Evolutionary conservation across 1,140 invertebrate species (phyloP).

Genomic region (Drosophila malerkotliana): DNA sequence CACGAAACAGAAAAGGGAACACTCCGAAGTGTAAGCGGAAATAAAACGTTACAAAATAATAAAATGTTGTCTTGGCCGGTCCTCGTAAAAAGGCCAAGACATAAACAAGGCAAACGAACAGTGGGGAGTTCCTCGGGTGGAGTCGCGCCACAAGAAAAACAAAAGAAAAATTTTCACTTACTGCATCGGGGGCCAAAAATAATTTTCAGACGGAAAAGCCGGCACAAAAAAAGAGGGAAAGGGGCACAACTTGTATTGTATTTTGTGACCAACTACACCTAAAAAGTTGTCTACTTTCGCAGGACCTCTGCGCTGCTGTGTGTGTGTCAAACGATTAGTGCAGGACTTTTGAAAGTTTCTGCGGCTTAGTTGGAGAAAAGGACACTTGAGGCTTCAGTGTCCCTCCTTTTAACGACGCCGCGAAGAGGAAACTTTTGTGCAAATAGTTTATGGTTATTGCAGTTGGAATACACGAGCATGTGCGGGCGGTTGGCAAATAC

Average conservation of each 20-base stretch:
- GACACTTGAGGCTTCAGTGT: slow-evolving; percentile 40
- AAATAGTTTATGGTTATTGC: slow-evolving; percentile 80
- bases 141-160: slow-evolving; percentile 28
- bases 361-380: slow-evolving; percentile 53
- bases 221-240: slow-evolving; percentile 8
- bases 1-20: slow-evolving; percentile 13
- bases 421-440: slow-evolving; percentile 68
- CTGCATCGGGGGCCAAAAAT: slow-evolving; percentile 58
- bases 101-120: slow-evolving; percentile 42
- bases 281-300: slow-evolving; percentile 53
- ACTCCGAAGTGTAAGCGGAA: slow-evolving; percentile 64
- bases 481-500: neutral
- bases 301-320: slow-evolving; percentile 8
- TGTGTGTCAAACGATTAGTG: slow-evolving; percentile 66
- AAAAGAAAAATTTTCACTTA: slow-evolving; percentile 30
- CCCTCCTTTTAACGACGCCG: slow-evolving; percentile 61
- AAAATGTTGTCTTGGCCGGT: slow-evolving; percentile 64
- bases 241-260: slow-evolving; percentile 39
- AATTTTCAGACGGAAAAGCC: slow-evolving; percentile 27
- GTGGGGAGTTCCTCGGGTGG: slow-evolving; percentile 9
- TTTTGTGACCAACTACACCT: slow-evolving; percentile 49
- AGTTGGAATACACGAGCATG: slow-evolving; percentile 28
- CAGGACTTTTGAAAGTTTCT: slow-evolving; percentile 72
- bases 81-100: slow-evolving; percentile 52
- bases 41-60: slow-evolving; percentile 74